Conservation (phyloP, 2,797 vertebrate genomes). For the Corythornis leucogaster region DNA sequence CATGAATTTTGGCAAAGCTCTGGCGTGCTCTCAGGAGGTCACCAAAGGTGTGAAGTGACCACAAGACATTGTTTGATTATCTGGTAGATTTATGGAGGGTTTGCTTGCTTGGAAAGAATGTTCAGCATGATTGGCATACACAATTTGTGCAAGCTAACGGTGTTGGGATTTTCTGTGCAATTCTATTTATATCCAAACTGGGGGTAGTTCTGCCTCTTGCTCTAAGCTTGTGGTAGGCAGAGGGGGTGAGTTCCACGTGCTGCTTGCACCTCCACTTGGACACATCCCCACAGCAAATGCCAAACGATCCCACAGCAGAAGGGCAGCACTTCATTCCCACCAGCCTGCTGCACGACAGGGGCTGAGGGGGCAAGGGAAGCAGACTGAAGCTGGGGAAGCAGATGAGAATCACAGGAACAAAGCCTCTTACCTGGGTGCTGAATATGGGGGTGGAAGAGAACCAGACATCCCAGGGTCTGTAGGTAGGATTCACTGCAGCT, state of each 20-base stretch:
- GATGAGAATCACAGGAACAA: neutral
- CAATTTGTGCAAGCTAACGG: slow-evolving; percentile 7
- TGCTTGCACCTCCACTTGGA: neutral
- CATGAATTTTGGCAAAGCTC: slow-evolving; percentile 40
- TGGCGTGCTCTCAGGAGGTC: slow-evolving; percentile 37
- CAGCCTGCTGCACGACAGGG: neutral
- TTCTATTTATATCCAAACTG: slow-evolving; percentile 42
- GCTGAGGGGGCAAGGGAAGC: neutral
- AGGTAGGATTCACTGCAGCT: neutral
- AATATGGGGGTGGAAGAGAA: neutral
- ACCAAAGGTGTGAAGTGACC: slow-evolving; percentile 40
- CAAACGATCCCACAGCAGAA: neutral
- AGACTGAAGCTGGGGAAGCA: neutral
- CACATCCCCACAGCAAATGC: neutral
- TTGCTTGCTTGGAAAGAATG: slow-evolving; percentile 69
- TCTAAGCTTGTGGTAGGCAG: neutral
- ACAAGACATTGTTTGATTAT: slow-evolving; percentile 33
- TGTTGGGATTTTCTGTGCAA: slow-evolving; percentile 6
- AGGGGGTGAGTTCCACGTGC: neutral
- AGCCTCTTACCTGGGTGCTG: neutral
- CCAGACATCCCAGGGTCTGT: neutral
- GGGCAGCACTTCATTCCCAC: neutral
- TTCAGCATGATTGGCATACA: slow-evolving; percentile 61
- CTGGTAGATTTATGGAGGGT: slow-evolving; percentile 49
- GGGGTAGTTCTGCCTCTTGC: neutral